Conservation (phyloP, 2,797 vertebrate species). For the Hafferia zeledoni region DNA sequence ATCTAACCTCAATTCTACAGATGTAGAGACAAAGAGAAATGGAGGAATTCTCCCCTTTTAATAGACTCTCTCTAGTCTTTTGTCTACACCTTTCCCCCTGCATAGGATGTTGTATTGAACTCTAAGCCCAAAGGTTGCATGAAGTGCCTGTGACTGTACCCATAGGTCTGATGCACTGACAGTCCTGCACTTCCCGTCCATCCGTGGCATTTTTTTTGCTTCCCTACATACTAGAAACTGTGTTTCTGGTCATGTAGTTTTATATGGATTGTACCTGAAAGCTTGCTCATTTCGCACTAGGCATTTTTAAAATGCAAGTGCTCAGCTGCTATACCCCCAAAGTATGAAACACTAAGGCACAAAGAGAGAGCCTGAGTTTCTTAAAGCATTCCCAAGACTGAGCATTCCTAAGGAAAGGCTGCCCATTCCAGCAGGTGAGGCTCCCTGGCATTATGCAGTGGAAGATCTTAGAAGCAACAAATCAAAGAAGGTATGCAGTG, state of each 20-base stretch:
- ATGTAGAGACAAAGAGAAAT: not conserved
- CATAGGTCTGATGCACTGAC: not conserved
- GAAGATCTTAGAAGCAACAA: not conserved
- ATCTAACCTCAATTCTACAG: not conserved
- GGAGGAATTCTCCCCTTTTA: not conserved
- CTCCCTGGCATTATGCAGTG: not conserved
- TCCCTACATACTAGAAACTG: not conserved
- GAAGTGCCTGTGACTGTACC: not conserved
- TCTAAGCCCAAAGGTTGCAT: not conserved
- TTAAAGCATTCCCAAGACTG: not conserved
- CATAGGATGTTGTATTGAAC: not conserved
- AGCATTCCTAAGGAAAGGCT: not conserved
- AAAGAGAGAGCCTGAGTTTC: not conserved
- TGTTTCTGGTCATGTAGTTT: not conserved
- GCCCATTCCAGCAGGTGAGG: not conserved
- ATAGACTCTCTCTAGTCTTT: not conserved
- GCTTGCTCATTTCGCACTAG: not conserved
- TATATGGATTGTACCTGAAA: not conserved
- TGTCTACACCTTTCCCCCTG: not conserved
- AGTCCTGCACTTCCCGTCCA: not conserved
- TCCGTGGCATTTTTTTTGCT: not conserved
- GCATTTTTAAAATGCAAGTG: not conserved
- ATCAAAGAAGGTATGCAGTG: not conserved
- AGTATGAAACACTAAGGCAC: not conserved
- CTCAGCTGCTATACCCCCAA: not conserved